Conservation (phyloP, 2,797 vertebrate genomes). For the Danio choprae region DNA sequence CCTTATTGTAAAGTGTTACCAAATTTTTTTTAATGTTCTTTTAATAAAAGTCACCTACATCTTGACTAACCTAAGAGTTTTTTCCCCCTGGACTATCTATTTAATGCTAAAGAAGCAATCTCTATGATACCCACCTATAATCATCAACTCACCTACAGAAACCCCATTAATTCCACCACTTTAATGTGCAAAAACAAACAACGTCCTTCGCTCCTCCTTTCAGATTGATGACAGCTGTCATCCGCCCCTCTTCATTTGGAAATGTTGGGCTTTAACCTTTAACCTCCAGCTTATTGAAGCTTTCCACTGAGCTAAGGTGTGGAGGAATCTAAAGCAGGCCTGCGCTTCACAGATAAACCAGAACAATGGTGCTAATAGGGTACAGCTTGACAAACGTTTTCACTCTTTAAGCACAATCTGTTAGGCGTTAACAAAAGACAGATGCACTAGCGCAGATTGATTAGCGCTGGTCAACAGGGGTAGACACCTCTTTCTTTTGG, state of each 20-base stretch:
- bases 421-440: slow-evolving; percentile 74
- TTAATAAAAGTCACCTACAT: too few relatives aligned
- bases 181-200: slow-evolving; percentile 39
- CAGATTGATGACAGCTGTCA: slow-evolving; percentile 48
- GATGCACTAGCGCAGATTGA: slow-evolving; percentile 74
- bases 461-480: slow-evolving; percentile 71
- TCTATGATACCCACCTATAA: slow-evolving; percentile 38
- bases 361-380: slow-evolving; percentile 87
- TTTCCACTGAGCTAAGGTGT: slow-evolving; percentile 21
- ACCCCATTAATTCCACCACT: slow-evolving; percentile 15
- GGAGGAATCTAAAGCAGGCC: slow-evolving; percentile 68
- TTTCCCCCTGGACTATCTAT: too few relatives aligned
- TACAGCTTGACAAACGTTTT: slow-evolving; percentile 76
- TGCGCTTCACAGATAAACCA: slow-evolving; percentile 84
- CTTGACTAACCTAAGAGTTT: too few relatives aligned
- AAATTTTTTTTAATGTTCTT: too few relatives aligned
- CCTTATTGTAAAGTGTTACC: too few relatives aligned
- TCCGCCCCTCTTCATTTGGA: slow-evolving; percentile 61
- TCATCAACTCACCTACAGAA: slow-evolving; percentile 13
- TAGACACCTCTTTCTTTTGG: slow-evolving; percentile 59
- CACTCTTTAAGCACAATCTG: slow-evolving; percentile 70
- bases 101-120: slow-evolving; percentile 40
- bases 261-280: slow-evolving; percentile 72
- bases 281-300: slow-evolving; percentile 59
- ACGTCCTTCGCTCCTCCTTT: slow-evolving; percentile 37